Base-by-base conservation (phyloP, 2,888 invertebrate species). In the Phyllotreta striolata region DNA sequence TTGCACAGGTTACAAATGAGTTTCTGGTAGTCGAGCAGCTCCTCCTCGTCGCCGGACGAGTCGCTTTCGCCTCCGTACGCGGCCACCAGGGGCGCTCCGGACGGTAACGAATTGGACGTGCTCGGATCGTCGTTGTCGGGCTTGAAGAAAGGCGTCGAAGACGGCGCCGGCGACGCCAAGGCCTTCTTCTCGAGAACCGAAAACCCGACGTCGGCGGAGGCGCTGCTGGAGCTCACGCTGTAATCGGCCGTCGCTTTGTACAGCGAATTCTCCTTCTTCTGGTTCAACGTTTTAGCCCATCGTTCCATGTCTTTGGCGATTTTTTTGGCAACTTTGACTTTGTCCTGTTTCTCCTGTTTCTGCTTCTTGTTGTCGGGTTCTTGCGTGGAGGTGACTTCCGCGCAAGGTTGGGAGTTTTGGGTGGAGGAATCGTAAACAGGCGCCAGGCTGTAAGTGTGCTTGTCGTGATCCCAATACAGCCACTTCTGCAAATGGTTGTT, bases 251-350 rank as follows among this genome's bases (percentile, higher is more conserved):
- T 70, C 9, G 72, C 62, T 57, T 74, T 75, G 2, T 72, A 65
- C 9, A 70, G 84, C 80, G 34, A 84, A 80, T 68, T 81, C 81
- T 95, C 94, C 79, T 98, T 98, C 83, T 96, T 96, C 80, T 98
- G 97, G 80, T 98, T 98, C 69, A 98, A 83, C 8, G 95, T 95
- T 75, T 98, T 95, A 0, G 98, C 99, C 99, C 99, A 99, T 64
- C 91, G 87, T 77, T 91, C 91, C 93, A 93, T 93, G 73, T 93
- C 92, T 83, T 98, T 98, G 0, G 97, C 97, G 72, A 98, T 97
- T 81, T 96, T 96, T 79, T 98, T 97, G 4, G 98, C 98, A 8
- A 96, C 95, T 83, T 97, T 97, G 0, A 96, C 96, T 83, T 97
- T 96, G 74, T 96, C 96, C 66, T 92, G 93, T 73, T 93, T 93